A percentile compares a stretch with the other conserved stretches of the same genome.
Evolutionary conservation across 2,113 vertebrate genomes (phyloP).

Genomic region (Tetrao urogallus): DNA sequence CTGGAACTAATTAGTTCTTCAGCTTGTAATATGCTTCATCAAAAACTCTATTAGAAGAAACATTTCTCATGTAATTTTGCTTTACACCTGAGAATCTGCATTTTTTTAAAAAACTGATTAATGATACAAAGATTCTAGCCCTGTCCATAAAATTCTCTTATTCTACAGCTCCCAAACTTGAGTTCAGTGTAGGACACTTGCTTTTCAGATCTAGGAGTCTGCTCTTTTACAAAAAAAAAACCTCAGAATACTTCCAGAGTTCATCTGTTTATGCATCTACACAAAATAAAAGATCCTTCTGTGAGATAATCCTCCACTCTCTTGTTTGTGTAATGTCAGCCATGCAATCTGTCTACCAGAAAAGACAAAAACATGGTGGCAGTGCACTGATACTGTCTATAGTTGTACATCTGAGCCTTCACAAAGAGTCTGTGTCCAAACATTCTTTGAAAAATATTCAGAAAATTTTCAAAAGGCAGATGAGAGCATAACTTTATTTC

Average conservation of each 20-base stretch:
- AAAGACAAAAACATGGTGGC: background rate
- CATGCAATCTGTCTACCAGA: background rate
- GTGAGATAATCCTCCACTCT: background rate
- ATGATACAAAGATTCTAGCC: background rate
- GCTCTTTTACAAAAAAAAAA: background rate
- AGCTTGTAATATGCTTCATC: background rate
- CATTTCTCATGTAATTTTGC: background rate
- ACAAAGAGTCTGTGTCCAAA: background rate
- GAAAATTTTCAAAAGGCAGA: background rate
- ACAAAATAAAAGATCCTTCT: background rate
- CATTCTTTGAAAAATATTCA: background rate
- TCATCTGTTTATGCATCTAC: background rate
- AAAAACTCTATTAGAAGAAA: background rate
- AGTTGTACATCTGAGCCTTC: background rate
- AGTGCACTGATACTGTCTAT: background rate
- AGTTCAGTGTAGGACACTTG: background rate
- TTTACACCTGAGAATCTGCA: background rate
- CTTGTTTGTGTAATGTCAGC: background rate
- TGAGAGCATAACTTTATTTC: background rate
- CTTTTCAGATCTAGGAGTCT: background rate
- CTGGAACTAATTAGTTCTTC: background rate
- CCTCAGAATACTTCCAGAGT: background rate
- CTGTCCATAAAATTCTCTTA: background rate
- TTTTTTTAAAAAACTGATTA: background rate
- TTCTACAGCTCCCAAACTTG: background rate